Evolutionary conservation across 2,797 vertebrate genomes (phyloP).

Genomic region (Coregonus sp.): DNA sequence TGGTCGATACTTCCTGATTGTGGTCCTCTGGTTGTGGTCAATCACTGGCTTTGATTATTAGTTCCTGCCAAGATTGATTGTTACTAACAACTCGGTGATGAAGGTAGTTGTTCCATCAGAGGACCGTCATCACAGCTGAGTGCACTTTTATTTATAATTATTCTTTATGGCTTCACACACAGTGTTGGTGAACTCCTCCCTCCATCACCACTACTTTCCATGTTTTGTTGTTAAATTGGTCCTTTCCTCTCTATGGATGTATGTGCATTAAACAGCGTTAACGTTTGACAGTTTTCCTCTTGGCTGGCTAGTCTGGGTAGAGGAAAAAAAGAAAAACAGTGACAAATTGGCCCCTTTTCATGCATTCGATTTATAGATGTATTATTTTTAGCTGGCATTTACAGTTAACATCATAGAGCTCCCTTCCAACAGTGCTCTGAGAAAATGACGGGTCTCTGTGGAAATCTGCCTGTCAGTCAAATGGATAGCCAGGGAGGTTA

Average conservation of each 20-base stretch:
- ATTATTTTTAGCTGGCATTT: slow-evolving; percentile 65
- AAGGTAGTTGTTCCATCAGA: slow-evolving; percentile 11
- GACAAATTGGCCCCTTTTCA: slow-evolving; percentile 66
- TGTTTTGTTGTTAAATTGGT: slow-evolving; percentile 54
- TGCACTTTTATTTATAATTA: slow-evolving; percentile 66
- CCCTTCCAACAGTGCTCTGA: slow-evolving; percentile 40
- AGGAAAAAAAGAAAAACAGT: slow-evolving; percentile 46
- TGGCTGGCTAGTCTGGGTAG: slow-evolving; percentile 31
- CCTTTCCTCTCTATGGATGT: slow-evolving; percentile 53
- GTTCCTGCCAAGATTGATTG: slow-evolving; percentile 68
- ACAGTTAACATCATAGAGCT: slow-evolving; percentile 45
- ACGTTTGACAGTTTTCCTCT: slow-evolving; percentile 56
- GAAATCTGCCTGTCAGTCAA: slow-evolving; percentile 62
- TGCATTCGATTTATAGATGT: slow-evolving; percentile 59
- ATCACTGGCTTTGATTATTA: slow-evolving; percentile 71
- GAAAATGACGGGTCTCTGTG: slow-evolving; percentile 46
- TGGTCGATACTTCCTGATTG: slow-evolving; percentile 69
- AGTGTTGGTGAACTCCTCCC: not conserved
- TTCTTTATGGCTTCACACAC: slow-evolving; percentile 26
- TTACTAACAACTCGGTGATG: slow-evolving; percentile 60
- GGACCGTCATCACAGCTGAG: slow-evolving; percentile 54
- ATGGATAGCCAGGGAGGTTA: slow-evolving; percentile 51
- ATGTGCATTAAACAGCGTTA: slow-evolving; percentile 66
- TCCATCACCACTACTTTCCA: slow-evolving; percentile 37
- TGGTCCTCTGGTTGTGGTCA: slow-evolving; percentile 68